Evolutionary conservation across 2,113 vertebrate species (phyloP).

Genomic region (Sitta europaea): DNA sequence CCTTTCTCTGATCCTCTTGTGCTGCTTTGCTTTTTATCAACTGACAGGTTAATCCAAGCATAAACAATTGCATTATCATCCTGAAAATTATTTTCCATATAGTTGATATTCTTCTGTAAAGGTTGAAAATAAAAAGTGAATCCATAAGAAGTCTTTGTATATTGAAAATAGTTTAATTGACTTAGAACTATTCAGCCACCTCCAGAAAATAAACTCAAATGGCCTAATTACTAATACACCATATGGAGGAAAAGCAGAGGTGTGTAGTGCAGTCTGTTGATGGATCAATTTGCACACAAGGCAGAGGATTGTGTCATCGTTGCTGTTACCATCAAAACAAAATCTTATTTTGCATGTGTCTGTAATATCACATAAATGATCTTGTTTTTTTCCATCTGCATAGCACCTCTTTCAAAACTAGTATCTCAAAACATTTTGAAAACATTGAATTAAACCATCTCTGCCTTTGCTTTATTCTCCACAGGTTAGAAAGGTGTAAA

Average conservation of each 20-base stretch:
- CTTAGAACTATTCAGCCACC: not conserved
- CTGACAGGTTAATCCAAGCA: slow-evolving; percentile 52
- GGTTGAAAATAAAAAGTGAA: not conserved
- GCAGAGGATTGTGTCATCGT: slow-evolving; percentile 32
- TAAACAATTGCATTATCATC: slow-evolving; percentile 29
- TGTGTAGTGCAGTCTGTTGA: slow-evolving; percentile 54
- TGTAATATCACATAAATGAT: not conserved
- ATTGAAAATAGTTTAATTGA: slow-evolving; percentile 24
- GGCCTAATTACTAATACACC: slow-evolving; percentile 47
- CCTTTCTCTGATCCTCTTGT: not conserved
- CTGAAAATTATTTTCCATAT: not conserved
- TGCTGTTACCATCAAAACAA: slow-evolving; percentile 19
- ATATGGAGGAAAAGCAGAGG: slow-evolving; percentile 61
- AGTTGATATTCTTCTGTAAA: not conserved
- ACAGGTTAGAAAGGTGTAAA: not conserved
- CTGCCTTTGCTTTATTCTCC: not conserved
- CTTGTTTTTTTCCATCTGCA: not conserved
- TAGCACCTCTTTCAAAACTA: not conserved
- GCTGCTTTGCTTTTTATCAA: not conserved
- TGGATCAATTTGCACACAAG: slow-evolving; percentile 40
- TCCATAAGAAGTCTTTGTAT: not conserved
- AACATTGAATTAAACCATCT: not conserved
- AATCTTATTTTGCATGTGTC: slow-evolving; percentile 27
- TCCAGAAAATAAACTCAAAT: slow-evolving; percentile 15
- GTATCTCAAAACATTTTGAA: not conserved